Conservation (phyloP, 2,797 vertebrate genomes). For the Telmatherina bonti region DNA sequence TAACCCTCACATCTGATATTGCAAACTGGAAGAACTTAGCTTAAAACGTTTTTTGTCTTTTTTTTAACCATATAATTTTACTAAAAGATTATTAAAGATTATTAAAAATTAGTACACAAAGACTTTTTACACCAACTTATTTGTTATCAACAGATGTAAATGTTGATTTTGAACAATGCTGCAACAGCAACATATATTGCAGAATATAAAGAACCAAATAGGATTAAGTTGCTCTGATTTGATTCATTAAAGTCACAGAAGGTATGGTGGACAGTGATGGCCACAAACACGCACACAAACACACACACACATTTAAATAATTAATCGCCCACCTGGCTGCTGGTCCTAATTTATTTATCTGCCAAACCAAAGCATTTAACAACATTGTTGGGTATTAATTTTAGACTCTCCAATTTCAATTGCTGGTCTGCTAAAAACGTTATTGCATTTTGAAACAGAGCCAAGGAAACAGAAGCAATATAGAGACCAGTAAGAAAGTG, state of each 20-base stretch:
- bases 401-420: neutral
- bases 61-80: too few species aligned
- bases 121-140: neutral
- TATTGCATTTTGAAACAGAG: constrained; percentile 25
- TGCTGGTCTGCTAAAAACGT: constrained; percentile 20
- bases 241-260: neutral
- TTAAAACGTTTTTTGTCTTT: neutral
- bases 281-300: neutral
- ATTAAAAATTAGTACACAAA: neutral
- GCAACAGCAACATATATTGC: neutral
- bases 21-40: neutral
- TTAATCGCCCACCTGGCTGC: neutral
- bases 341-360: neutral
- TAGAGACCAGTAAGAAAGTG: constrained; percentile 25
- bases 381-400: neutral
- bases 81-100: neutral
- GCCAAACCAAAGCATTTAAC: neutral
- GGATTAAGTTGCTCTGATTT: neutral
- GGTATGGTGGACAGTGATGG: neutral
- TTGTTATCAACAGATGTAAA: neutral
- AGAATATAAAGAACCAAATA: neutral
- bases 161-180: neutral
- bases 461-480: neutral
- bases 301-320: neutral
- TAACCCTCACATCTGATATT: neutral